Evolutionary conservation across 2,113 vertebrate genomes (phyloP).

Genomic region (Tupaia tana): DNA sequence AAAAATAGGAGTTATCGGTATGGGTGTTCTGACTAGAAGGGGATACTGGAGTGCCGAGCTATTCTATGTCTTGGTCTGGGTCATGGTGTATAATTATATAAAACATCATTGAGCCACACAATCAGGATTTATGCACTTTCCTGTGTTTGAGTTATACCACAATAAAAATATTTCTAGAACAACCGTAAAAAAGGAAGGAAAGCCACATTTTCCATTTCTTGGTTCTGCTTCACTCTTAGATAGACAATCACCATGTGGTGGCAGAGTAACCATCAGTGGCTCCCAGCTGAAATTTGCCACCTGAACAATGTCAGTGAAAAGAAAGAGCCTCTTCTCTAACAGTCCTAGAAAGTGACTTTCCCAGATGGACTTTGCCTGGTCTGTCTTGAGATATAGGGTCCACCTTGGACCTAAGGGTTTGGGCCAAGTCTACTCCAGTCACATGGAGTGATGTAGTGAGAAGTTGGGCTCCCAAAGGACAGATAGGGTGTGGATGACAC

Average conservation of each 20-base stretch:
- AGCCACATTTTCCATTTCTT: background rate
- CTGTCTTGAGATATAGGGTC: background rate
- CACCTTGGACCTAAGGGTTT: background rate
- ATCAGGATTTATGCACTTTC: background rate
- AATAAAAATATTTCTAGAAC: constrained; percentile 4
- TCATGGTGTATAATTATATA: background rate
- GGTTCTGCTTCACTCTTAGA: background rate
- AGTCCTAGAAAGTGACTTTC: background rate
- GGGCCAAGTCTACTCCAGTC: background rate
- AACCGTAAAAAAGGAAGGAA: background rate
- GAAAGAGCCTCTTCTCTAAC: background rate
- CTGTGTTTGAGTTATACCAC: background rate
- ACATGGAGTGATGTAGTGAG: background rate
- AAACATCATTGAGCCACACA: background rate
- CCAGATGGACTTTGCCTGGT: background rate
- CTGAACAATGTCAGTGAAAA: background rate
- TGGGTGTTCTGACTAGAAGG: background rate
- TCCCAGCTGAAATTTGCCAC: background rate
- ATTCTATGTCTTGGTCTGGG: background rate
- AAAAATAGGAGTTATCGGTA: background rate
- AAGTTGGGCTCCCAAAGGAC: background rate
- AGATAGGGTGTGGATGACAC: background rate
- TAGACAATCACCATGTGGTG: background rate
- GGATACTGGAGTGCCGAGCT: background rate
- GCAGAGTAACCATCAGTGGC: background rate